phyloP scores from a whole-genome alignment of 2,888 invertebrate species.

The Chirona hameri region DNA sequence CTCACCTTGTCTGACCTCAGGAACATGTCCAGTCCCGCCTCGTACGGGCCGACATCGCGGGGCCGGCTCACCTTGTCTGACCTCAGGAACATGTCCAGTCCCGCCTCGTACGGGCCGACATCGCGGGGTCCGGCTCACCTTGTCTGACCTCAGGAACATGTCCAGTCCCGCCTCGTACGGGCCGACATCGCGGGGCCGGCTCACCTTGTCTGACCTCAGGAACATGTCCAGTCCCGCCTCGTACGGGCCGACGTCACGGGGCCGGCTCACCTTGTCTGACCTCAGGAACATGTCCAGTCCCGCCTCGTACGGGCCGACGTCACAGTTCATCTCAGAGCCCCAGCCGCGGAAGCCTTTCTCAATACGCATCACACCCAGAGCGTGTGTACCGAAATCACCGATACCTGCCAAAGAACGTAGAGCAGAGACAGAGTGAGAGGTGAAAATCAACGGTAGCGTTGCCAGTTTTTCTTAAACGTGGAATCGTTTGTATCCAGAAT shows the following conservation, averaged over 20 bases:
- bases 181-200: constrained; percentile 46
- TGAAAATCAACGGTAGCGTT: too few species aligned
- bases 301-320: constrained; percentile 50
- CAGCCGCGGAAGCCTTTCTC: constrained; percentile 51
- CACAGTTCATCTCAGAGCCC: constrained; percentile 50
- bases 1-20: constrained; percentile 46
- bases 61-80: constrained; percentile 44
- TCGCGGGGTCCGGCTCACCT: constrained; percentile 45
- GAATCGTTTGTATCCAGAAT: too few species aligned
- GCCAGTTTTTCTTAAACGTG: too few species aligned
- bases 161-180: constrained; percentile 50
- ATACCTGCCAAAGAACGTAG: constrained; percentile 39
- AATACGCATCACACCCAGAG: constrained; percentile 48
- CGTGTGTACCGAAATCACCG: constrained; percentile 49
- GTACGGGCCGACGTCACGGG: constrained; percentile 48
- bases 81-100: constrained; percentile 47
- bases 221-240: constrained; percentile 49
- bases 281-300: constrained; percentile 48
- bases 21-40: constrained; percentile 49
- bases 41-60: constrained; percentile 49
- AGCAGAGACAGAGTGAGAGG: too few species aligned
- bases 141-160: constrained; percentile 45
- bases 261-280: constrained; percentile 44
- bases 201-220: constrained; percentile 45
- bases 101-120: constrained; percentile 50